These are phyloP conservation scores for Meriones unguiculatus DNA, from an alignment of 2,113 vertebrate genomes.

Conservation along the genomic window DNA sequence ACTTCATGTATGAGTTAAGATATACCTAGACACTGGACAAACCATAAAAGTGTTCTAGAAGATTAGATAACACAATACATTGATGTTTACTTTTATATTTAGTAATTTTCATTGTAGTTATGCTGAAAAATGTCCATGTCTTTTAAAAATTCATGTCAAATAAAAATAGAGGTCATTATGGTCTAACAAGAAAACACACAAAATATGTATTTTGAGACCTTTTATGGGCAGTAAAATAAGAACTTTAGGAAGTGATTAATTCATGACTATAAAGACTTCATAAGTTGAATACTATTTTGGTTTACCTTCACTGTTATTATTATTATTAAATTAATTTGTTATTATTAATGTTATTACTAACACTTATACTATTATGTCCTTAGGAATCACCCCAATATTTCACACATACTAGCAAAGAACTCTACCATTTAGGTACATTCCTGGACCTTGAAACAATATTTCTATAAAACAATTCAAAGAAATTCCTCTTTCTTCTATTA, in stretches of 20 bases:
- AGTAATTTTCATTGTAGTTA: not conserved
- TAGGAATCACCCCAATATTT: not conserved
- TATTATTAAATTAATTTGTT: no score
- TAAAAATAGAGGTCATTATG: not conserved
- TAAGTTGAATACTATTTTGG: no score
- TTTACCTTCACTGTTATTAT: not conserved
- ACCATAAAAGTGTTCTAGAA: not conserved
- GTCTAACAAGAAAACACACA: not conserved
- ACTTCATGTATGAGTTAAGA: not conserved
- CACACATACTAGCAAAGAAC: no score
- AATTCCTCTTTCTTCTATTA: not conserved
- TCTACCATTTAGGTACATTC: not conserved
- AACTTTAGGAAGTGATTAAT: not conserved
- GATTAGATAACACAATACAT: not conserved
- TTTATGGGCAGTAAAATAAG: no score
- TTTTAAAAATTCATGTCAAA: not conserved
- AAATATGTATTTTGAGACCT: not conserved
- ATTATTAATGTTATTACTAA: no score
- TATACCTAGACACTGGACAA: not conserved
- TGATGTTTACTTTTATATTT: not conserved
- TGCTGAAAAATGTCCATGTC: not conserved
- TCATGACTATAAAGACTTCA: not conserved
- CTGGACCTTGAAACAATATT: not conserved
- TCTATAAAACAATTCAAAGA: not conserved
- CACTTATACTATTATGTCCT: no score